These are phyloP conservation scores for Caerostris darwini DNA, from an alignment of 1,140 invertebrate species.

Conservation along the genomic window DNA sequence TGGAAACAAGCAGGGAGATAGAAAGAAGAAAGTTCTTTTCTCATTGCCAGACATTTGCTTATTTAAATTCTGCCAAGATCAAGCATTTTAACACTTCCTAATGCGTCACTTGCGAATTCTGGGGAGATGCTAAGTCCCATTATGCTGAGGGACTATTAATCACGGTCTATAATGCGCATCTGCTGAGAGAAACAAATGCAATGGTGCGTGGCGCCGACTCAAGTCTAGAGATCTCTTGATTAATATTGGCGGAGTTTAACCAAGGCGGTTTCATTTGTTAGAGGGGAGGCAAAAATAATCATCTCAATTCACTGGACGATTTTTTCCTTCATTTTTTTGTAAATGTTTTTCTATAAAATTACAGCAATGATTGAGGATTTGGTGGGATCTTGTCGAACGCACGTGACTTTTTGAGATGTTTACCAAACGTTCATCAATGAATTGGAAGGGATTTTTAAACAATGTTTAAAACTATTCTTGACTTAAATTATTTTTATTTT, in stretches of 20 bases:
- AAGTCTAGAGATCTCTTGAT: constrained; percentile 41
- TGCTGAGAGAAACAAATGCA: constrained; percentile 61
- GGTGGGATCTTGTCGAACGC: not conserved
- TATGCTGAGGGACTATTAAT: constrained; percentile 52
- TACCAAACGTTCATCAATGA: too few relatives aligned
- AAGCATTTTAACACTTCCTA: constrained; percentile 65
- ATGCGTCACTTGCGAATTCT: constrained; percentile 52
- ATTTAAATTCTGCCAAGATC: constrained; percentile 61
- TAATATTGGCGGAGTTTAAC: constrained; percentile 44
- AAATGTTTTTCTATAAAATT: not conserved
- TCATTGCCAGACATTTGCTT: constrained; percentile 15
- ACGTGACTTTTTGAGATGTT: not conserved
- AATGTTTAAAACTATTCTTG: too few relatives aligned
- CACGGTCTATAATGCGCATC: constrained; percentile 48
- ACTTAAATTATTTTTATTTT: too few relatives aligned
- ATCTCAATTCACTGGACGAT: constrained; percentile 10
- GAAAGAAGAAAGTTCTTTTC: not conserved
- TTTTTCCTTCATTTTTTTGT: not conserved
- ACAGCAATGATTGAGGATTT: constrained; percentile 26
- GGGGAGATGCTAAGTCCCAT: constrained; percentile 32
- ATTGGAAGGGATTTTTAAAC: too few relatives aligned
- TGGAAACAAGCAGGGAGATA: not conserved
- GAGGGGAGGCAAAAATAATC: constrained; percentile 7
- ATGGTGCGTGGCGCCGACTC: constrained; percentile 42
- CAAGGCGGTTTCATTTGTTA: constrained; percentile 39